phyloP scores from a whole-genome alignment of 2,888 invertebrate genomes.

The Phaedon cochleariae region DNA sequence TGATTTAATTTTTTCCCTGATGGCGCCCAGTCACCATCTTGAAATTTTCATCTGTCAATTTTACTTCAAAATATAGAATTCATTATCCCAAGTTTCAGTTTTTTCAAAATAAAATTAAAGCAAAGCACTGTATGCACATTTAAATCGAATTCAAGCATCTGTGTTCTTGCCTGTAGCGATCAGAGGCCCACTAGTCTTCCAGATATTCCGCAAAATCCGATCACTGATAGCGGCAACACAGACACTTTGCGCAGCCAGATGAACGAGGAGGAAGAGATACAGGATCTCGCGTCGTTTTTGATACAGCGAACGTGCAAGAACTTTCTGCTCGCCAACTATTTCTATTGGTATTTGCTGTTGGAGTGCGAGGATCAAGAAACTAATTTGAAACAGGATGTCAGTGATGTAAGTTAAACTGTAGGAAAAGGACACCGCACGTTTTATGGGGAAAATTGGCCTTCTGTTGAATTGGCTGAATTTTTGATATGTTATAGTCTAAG shows the following conservation, averaged over 20 bases:
- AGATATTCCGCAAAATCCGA: slow-evolving; percentile 54
- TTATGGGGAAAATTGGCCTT: too few species aligned
- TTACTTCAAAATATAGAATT: too few species aligned
- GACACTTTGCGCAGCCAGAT: slow-evolving; percentile 64
- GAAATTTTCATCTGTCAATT: too few species aligned
- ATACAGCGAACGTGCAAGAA: slow-evolving; percentile 90
- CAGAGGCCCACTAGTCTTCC: too few species aligned
- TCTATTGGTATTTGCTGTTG: slow-evolving; percentile 96
- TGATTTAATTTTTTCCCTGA: too few species aligned
- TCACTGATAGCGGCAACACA: slow-evolving; percentile 63
- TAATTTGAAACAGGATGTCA: slow-evolving; percentile 73
- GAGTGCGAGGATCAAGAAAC: slow-evolving; percentile 91
- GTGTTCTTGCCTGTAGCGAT: too few species aligned
- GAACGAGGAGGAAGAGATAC: slow-evolving; percentile 57
- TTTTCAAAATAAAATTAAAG: too few species aligned
- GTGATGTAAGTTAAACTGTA: slow-evolving; percentile 43
- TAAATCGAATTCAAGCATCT: too few species aligned
- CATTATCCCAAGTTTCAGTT: too few species aligned
- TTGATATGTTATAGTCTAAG: too few species aligned
- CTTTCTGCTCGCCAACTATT: slow-evolving; percentile 91
- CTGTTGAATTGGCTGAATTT: not conserved
- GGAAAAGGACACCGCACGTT: not conserved
- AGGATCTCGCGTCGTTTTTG: slow-evolving; percentile 88
- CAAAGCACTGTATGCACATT: too few species aligned
- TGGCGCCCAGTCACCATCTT: too few species aligned